Conservation (phyloP, 2,888 invertebrate genomes). For the Lucinisca nassula region DNA sequence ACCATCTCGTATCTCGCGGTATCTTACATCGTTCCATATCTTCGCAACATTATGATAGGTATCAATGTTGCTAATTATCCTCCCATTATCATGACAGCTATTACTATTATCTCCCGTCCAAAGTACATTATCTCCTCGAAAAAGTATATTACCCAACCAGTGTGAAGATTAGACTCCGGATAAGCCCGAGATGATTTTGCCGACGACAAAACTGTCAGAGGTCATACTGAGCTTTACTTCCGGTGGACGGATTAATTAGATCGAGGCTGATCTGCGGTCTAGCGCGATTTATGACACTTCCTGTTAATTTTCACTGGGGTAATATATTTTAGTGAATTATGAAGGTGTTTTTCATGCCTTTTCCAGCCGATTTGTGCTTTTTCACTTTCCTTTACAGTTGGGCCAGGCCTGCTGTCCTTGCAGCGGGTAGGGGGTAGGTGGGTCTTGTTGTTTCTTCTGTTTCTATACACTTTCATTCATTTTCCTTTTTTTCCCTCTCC, state of each 20-base stretch:
- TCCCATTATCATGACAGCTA: not conserved
- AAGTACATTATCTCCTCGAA: not conserved
- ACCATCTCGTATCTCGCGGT: not conserved
- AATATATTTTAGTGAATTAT: too few species aligned
- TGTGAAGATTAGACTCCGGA: not conserved
- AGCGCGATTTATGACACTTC: not conserved
- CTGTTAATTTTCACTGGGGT: too few species aligned
- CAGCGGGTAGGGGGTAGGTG: too few species aligned
- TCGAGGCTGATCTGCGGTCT: not conserved
- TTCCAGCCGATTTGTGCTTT: too few species aligned
- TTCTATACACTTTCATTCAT: too few species aligned
- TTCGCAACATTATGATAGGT: not conserved
- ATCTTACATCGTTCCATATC: not conserved
- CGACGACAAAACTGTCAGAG: not conserved
- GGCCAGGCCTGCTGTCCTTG: too few species aligned
- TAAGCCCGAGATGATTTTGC: not conserved
- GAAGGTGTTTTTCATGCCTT: too few species aligned
- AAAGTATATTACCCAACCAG: not conserved
- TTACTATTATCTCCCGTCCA: not conserved
- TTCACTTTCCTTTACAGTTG: too few species aligned
- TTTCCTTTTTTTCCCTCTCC: too few species aligned
- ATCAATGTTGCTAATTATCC: conserved; percentile 1
- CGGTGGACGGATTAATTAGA: not conserved
- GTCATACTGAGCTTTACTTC: conserved; percentile 6
- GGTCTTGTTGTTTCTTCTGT: too few species aligned